Conservation (phyloP, 2,888 invertebrate species). For the Ceramica pisi region DNA sequence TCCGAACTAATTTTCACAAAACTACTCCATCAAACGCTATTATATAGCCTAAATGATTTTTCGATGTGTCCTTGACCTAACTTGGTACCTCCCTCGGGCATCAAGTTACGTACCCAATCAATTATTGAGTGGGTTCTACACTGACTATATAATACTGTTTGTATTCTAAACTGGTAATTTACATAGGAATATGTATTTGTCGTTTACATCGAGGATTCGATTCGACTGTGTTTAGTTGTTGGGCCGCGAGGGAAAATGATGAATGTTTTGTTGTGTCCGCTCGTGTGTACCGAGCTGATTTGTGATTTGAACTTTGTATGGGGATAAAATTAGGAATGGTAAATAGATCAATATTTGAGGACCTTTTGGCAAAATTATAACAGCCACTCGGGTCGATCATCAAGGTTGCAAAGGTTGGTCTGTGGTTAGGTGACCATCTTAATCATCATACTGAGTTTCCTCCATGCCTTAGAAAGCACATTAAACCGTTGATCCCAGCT, state of each 20-base stretch:
- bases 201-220: slow-evolving; percentile 56
- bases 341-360: not conserved
- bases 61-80: slow-evolving; percentile 60
- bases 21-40: slow-evolving; percentile 46
- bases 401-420: too few relatives aligned
- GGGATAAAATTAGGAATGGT: slow-evolving; percentile 4
- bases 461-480: too few relatives aligned
- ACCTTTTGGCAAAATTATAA: too few relatives aligned
- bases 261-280: slow-evolving; percentile 14
- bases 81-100: slow-evolving; percentile 46
- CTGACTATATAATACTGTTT: slow-evolving; percentile 47
- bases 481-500: too few relatives aligned
- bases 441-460: too few relatives aligned
- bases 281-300: slow-evolving; percentile 21
- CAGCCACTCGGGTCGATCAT: too few relatives aligned
- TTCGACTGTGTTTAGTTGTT: slow-evolving; percentile 39
- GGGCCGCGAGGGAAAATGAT: slow-evolving; percentile 11
- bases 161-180: slow-evolving; percentile 60
- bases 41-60: slow-evolving; percentile 61
- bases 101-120: slow-evolving; percentile 59
- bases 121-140: slow-evolving; percentile 60
- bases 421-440: too few relatives aligned
- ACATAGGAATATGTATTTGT: slow-evolving; percentile 61
- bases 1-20: slow-evolving; percentile 35
- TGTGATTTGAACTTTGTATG: slow-evolving; percentile 13